Base-by-base conservation (phyloP, 2,888 invertebrate species). In the Odontocerum albicorne region DNA sequence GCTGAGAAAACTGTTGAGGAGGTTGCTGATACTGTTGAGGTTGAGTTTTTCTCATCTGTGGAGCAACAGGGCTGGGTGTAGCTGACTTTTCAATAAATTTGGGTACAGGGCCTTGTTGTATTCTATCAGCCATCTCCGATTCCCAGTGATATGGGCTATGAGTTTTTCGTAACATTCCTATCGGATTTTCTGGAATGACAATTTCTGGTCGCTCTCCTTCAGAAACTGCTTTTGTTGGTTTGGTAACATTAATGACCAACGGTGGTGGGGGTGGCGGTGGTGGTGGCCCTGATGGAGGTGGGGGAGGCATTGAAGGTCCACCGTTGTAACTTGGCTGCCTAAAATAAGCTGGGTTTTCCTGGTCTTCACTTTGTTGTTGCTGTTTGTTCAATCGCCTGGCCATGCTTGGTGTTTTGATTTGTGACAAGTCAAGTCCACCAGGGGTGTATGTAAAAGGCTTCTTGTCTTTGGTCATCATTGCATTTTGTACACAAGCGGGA, bases 391-490 rank as follows among this genome's bases (percentile, higher is more conserved):
- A 72, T 60, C 94, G 79, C 63, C 91, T 81, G 2, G 90, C 90
- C 92, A 95, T 93, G 64, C 92, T 84, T 7, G 94, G 94, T 49
- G 92, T 93, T 60, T 86, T 83, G 58, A 95, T 93, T 73, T 95
- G 92, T 7, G 92, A 92, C 46, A 95, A 77, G 71, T 95, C 92
- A 55, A 95, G 81, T 61, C 95, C 95, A 13, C 95, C 94, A 1
- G 95, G 95, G 13, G 94, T 93, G 71, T 96, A 96, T n/a, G 95
- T 95, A 70, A 96, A 96, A 8, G 95, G 95, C 68, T 95, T 95
- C 73, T 95, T 96, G 73, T 95, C 95, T 74, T 94, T 94, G 66
- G 91, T 92, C 87, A 93, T 87, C 92, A 93, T 93, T 22, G 94
- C 93, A 71, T 92, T 92, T 70, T 93, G 92, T 53, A 95, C 89